Base-by-base conservation (phyloP, 2,797 vertebrate genomes). In the Paguma larvata region DNA sequence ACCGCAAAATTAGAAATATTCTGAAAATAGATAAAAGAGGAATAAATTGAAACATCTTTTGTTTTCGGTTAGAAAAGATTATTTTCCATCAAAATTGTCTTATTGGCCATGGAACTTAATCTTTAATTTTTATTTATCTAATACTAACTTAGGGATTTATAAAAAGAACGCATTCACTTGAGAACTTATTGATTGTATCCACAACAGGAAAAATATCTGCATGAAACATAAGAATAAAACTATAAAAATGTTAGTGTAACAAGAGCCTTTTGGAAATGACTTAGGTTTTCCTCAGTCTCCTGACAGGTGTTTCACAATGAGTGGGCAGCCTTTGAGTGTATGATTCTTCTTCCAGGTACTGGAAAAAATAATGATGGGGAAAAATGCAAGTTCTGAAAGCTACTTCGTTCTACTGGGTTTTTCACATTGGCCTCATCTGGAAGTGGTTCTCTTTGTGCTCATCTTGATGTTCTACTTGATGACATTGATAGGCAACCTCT, bases 331-430 rank as follows among this genome's bases (percentile, higher is more conserved):
- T 82, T 83, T 93, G 67, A 82, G 23, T 78, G n/a, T 82, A 41
- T 87, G 62, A 63, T 78, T 51, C 18, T 91, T 78, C 91, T n/a
- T 77, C 83, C 34, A 95, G 41, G 32, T 38, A 63, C 2, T 86
- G 38, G 32, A 44, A 62, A 88, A 75, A 21, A 80, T 44, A 25
- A 92, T 48, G 75, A 86, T 63, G 82, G 34, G 9, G 89, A 89
- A 87, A 34, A 96, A 97, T 70, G n/a, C 32, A 23, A 90, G 85
- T 82, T 82, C 41, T 68, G 51, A 75, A 90, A 63, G 6, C 53
- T 89, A 75, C 13, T 97, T 97, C 16, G 12, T 53, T 53, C 51
- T 94, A 10, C n/a, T 96, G 65, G 96, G 94, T 25, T 97, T 97
- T 85, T 94, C 96, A 56, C 63, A 87, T 8, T 91, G 92, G 91